Evolutionary conservation across 2,888 invertebrate species (phyloP), one percentile per base, ranked within the genome.

Genomic region (Dichetophora obliterata): DNA sequence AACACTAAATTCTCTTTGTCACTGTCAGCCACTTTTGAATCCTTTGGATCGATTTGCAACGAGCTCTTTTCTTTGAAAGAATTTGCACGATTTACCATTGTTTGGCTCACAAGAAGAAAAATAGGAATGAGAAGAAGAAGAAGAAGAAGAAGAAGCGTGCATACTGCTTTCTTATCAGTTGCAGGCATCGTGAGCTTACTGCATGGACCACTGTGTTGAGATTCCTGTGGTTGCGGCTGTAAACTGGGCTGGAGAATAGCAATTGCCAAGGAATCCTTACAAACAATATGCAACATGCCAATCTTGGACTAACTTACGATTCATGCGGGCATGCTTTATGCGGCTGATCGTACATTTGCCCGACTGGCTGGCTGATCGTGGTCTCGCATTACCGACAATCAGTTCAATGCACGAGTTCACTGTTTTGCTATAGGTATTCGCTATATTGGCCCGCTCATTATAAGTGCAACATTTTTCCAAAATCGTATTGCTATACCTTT

Each of bases 51-150:
- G 19, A 43, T 16, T n/a, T 43, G 59, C 43, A 22, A 11, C 31
- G 75, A 22, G 16, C 34, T n/a, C 37, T 48, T 31, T n/a, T 24
- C 5, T 22, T 16, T 24, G 16, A 5, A 52, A 57, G 61, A 72
- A 48, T 76, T 70, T 71, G 78, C 78, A 78, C 76, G 78, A 78
- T 69, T 74, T 74, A 66, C 59, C 74, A 78, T 75, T 74, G 76
- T 65, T 61, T 24, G 9, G 37, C 19, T 31, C 19, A 31, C n/a
- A 2, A 54, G 19, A 16, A 27, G 27, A n/a, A 34, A 16, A n/a
- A 69, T 31, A 14, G 34, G 72, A n/a, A 48, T n/a, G n/a, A n/a
- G 27, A 2, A 54, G 19, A 16, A 27, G 27, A n/a, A 34, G 24
- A n/a, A 69, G 54, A 14, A 54, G 72, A n/a, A 48, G 34, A 34